phyloP scores from a whole-genome alignment of 2,113 vertebrate genomes.

The Ophiodon elongatus region DNA sequence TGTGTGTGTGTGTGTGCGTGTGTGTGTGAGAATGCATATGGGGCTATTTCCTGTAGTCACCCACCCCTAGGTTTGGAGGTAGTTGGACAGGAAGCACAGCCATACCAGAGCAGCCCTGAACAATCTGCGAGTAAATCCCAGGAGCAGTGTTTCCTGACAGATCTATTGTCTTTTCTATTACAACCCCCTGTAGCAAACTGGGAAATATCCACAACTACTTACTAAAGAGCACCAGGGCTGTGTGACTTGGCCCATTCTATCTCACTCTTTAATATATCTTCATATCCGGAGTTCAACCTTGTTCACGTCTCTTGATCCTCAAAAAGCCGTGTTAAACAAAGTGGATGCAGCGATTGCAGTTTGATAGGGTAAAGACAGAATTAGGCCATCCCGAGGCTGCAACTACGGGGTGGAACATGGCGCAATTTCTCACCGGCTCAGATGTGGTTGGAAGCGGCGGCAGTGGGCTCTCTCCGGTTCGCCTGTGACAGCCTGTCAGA shows the following conservation, averaged over 20 bases:
- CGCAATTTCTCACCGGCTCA: slow-evolving; percentile 55
- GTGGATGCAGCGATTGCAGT: neutral
- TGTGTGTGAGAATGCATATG: neutral
- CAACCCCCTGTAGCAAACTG: slow-evolving; percentile 26
- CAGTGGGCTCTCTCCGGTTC: slow-evolving; percentile 18
- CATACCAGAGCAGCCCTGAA: slow-evolving; percentile 52
- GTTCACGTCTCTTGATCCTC: neutral
- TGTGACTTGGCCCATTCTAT: neutral
- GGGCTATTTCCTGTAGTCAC: slow-evolving; percentile 59
- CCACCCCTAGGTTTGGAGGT: slow-evolving; percentile 36
- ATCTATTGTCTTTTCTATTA: slow-evolving; percentile 61
- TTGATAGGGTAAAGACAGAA: slow-evolving; percentile 30
- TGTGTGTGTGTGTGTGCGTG: neutral
- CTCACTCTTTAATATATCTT: neutral
- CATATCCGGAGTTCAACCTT: neutral
- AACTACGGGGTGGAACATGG: neutral
- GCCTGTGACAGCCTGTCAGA: slow-evolving; percentile 58
- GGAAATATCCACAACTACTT: slow-evolving; percentile 38
- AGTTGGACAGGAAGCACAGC: slow-evolving; percentile 59
- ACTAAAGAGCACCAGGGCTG: neutral
- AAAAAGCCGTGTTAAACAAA: neutral
- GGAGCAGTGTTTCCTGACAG: slow-evolving; percentile 63
- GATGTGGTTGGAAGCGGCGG: slow-evolving; percentile 60
- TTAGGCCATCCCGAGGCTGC: neutral
- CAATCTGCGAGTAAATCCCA: slow-evolving; percentile 58